Base-by-base conservation (phyloP, 2,888 invertebrate species). In the Uropetala carovei region DNA sequence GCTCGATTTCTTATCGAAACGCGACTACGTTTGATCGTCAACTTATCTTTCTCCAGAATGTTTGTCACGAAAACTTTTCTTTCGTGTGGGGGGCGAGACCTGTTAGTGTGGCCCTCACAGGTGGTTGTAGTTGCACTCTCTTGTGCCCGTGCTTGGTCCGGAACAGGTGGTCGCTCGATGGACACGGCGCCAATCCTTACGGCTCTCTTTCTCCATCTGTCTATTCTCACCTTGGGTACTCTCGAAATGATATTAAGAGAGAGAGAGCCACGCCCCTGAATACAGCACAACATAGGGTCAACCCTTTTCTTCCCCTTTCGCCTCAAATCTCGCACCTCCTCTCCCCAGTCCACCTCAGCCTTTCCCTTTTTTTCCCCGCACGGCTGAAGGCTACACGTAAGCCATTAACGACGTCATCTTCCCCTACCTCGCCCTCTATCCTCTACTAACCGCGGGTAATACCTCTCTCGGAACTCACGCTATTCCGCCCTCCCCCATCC, bases 381-480 rank as follows among this genome's bases (percentile, higher is more conserved):
- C 22, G 43, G 43, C 43, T 43, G 43, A 43, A 43, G 43, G 3
- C 43, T 43, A 43, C 43, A 43, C 43, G 43, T 43, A 43, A 43
- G 27, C 75, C 75, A 75, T 75, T 75, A 75, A 75, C 27, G 75
- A 75, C 75, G 22, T 27, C 22, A 75, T 75, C 75, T 22, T 27
- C 22, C 22, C 75, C 22, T 75, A 75, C 27, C 75, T 4, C 27
- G 27, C 75, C 27, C 22, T 27, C 22, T 75, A 27, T 75, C 22
- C 11, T 22, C 75, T 27, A 27, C 75, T 75, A 75, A 75, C 75
- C 27, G 27, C 75, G 75, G 22, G 22, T 75, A 75, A 75, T 75
- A 22, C 75, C 75, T 27, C 75, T 68, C 75, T 22, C 75, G 75
- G 75, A 75, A 75, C 75, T 75, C 75, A 18, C 27, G 75, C 27